Evolutionary conservation across 2,888 invertebrate genomes (phyloP).

Genomic region (Torymus auratus): DNA sequence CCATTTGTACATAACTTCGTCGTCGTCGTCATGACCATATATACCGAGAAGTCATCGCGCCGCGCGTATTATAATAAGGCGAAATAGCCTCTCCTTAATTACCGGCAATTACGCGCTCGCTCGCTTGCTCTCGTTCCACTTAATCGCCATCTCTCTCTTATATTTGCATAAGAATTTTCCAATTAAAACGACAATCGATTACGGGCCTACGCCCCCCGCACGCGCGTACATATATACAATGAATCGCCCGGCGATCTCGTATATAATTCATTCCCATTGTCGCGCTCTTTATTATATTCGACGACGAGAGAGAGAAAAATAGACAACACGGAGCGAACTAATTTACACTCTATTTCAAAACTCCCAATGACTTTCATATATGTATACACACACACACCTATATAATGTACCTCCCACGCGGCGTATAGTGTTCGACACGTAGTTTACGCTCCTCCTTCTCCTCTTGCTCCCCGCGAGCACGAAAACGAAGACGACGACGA

Average conservation of each 20-base stretch:
- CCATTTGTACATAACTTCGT: too few species aligned
- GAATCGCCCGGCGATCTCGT: too few species aligned
- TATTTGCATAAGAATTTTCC: constrained; percentile 25
- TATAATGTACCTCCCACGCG: constrained; percentile 53
- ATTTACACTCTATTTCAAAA: too few species aligned
- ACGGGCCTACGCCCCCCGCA: neutral
- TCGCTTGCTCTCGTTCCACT: neutral
- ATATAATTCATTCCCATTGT: constrained; percentile 34
- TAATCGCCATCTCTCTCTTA: neutral
- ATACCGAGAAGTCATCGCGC: too few species aligned
- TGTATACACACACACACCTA: neutral
- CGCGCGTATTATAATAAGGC: neutral
- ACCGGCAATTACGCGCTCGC: neutral
- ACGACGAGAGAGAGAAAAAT: too few species aligned
- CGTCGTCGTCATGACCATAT: too few species aligned
- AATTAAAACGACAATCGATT: constrained; percentile 13
- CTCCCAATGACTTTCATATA: constrained; percentile 48
- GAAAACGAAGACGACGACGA: constrained; percentile 13
- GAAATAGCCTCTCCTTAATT: neutral
- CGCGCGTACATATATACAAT: too few species aligned
- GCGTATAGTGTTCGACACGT: constrained; percentile 50
- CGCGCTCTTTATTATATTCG: constrained; percentile 15
- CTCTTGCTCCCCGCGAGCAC: constrained; percentile 14
- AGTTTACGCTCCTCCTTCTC: constrained; percentile 48
- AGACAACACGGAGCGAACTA: neutral